These are phyloP conservation scores for Dinothrombium tinctorium DNA, from an alignment of 1,140 invertebrate genomes.

Conservation along the genomic window DNA sequence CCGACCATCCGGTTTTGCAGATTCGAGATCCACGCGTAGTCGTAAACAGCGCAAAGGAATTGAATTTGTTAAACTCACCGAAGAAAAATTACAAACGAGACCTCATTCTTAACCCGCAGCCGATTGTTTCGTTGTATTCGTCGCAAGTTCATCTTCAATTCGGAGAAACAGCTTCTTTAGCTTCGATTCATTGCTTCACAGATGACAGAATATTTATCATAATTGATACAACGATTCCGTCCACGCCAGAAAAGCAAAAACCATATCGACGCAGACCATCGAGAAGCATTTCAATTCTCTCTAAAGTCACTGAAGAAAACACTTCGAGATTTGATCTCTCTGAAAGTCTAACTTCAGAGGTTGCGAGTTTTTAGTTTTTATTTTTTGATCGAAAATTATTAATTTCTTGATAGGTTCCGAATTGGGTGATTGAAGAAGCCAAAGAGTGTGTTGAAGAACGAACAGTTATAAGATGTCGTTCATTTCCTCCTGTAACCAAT, in stretches of 20 bases:
- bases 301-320: too few relatives aligned
- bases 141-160: conserved; percentile 1
- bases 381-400: too few relatives aligned
- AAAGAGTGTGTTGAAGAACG: too few relatives aligned
- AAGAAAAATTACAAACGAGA: not conserved
- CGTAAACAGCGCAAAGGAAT: conserved; percentile 1
- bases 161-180: not conserved
- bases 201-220: conserved; percentile 6
- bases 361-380: too few relatives aligned
- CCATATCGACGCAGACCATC: too few relatives aligned
- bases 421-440: too few relatives aligned
- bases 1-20: conserved; percentile 15
- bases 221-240: conserved; percentile 7
- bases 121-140: conserved; percentile 6
- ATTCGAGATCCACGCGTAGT: conserved; percentile 10
- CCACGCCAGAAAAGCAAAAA: not conserved
- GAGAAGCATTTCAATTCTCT: too few relatives aligned
- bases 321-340: too few relatives aligned
- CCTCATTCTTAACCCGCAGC: conserved; percentile 8
- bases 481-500: too few relatives aligned
- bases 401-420: too few relatives aligned
- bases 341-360: too few relatives aligned
- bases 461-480: too few relatives aligned
- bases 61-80: not conserved
- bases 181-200: conserved; percentile 2